Evolutionary conservation across 2,113 vertebrate genomes (phyloP), one percentile per base, ranked within the genome.

Genomic region (Phyllopteryx taeniolatus): DNA sequence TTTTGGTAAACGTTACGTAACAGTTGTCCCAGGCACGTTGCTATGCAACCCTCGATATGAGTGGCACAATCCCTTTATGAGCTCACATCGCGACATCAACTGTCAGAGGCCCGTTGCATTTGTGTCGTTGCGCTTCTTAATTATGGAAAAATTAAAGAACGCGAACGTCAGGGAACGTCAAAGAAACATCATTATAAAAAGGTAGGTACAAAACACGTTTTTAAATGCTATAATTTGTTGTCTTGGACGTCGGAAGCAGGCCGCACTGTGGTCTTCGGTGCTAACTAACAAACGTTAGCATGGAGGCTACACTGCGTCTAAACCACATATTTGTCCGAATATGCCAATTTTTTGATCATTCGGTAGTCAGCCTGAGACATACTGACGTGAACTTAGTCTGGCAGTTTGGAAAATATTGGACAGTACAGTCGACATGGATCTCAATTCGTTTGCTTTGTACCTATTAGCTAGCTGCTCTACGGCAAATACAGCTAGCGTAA

Each of bases 131-230:
- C 43, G 31, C 43, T 31, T 43, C 20, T 43, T 19, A 69, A 85
- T 66, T 67, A 92, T 92, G 90, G 87, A 83, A 54, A 84, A 81
- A 78, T 75, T 57, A 19, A 79, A 68, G 59, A 75, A 74, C 53
- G 66, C n/a, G 3, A 49, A 68, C 46, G 84, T 79, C 62, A 62
- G 79, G 78, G 79, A 84, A 51, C 81, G 85, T 39, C 75, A 89
- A 76, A 82, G 76, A 86, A 87, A 82, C 14, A 54, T 39, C 42
- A 79, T 85, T 43, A 89, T 91, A 72, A 91, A 91, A 92, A 91
- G 91, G 91, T 92, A 78, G 7, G 86, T 72, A 4, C 1, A 47
- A 2, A 15, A 1, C n/a, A 3, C 9, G 9, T 14, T 9, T 17
- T 3, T 15, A 22, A 46, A 47, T 15, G 11, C 22, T 8, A 27